Evolutionary conservation across 1,140 invertebrate species (phyloP), one percentile per base, ranked within the genome.

Genomic region (Zaprionus tsacasi): DNA sequence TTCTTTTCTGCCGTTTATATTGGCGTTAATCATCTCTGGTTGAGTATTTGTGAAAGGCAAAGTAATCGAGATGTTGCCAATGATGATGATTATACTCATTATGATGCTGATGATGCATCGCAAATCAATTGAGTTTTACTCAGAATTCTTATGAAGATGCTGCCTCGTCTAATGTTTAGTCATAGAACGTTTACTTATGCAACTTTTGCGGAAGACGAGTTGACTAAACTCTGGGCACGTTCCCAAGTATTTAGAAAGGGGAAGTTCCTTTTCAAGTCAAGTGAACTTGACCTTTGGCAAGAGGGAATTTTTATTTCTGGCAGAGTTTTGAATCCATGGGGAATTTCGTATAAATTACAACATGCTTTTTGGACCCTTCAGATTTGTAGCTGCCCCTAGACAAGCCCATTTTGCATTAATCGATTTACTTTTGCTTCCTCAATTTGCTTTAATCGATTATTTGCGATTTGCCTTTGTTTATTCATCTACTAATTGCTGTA

Each of bases 1-100:
- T n/a, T n/a, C n/a, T n/a, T n/a, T n/a, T 70, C 55, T 66, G 61
- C 63, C 58, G 36, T 48, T 48, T 78, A 73, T 70, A 60, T 52
- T 64, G 68, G 67, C 72, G 72, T 63, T 78, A 85, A 81, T 76
- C 72, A 59, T 54, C 66, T 45, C 40, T 15, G 64, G 82, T 45
- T 76, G 4, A 30, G 79, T 82, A 88, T 70, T 79, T 73, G 72
- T 86, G 82, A 86, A 86, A 88, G 82, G 82, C 76, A 79, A 54
- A 64, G 48, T 45, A 72, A 72, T 60, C 27, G 61, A 65, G 30
- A 25, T 17, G n/a, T 0, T 43, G 40, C 13, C 7, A 33, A 33
- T 58, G 79, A 50, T 50, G 45, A 11, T 50, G 17, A 25, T 25
- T 50, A 25, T 50, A 25, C 17, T 50, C 17, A 50, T 50, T 50